A percentile compares a stretch with the other conserved stretches of the same genome.
These are phyloP conservation scores for Trissoscelio sp. DNA, from an alignment of 2,888 invertebrate species.

Conservation along the genomic window DNA sequence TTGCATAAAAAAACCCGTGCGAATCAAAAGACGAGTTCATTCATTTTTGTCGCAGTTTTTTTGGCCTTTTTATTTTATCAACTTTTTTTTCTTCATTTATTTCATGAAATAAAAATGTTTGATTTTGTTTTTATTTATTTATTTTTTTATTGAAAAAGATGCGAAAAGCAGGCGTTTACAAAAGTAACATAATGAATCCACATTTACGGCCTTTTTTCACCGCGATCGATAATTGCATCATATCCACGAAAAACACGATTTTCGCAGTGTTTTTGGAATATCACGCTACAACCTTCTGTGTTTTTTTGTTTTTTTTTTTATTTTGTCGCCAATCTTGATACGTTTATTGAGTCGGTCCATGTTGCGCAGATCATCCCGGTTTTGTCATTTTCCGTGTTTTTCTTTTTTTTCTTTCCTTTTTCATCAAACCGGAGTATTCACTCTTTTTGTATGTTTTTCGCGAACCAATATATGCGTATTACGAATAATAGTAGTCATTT, in stretches of 20 bases:
- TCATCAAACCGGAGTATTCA: constrained; percentile 3
- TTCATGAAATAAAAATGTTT: too few species aligned
- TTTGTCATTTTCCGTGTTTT: constrained; percentile 35
- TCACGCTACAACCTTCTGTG: not conserved
- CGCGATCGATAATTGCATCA: constrained; percentile 46
- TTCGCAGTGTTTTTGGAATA: constrained; percentile 2
- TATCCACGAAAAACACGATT: constrained; percentile 51
- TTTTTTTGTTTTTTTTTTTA: not conserved
- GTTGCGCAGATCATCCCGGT: constrained; percentile 36
- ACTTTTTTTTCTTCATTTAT: too few species aligned
- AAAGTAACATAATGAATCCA: too few species aligned
- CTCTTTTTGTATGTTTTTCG: constrained; percentile 26
- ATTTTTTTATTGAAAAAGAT: too few species aligned
- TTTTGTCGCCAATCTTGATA: constrained; percentile 6
- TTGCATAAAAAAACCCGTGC: constrained; percentile 63
- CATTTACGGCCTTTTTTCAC: constrained; percentile 6
- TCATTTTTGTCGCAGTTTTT: too few species aligned
- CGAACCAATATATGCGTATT: constrained; percentile 11
- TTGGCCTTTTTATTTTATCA: too few species aligned
- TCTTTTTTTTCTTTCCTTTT: constrained; percentile 20
- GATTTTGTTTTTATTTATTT: too few species aligned
- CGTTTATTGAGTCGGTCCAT: constrained; percentile 25
- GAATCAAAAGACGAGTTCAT: constrained; percentile 46
- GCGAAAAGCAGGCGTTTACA: too few species aligned
- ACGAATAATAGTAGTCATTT: constrained; percentile 18